These are phyloP conservation scores for Agriotes lineatus DNA, from an alignment of 2,888 invertebrate genomes.

Conservation along the genomic window DNA sequence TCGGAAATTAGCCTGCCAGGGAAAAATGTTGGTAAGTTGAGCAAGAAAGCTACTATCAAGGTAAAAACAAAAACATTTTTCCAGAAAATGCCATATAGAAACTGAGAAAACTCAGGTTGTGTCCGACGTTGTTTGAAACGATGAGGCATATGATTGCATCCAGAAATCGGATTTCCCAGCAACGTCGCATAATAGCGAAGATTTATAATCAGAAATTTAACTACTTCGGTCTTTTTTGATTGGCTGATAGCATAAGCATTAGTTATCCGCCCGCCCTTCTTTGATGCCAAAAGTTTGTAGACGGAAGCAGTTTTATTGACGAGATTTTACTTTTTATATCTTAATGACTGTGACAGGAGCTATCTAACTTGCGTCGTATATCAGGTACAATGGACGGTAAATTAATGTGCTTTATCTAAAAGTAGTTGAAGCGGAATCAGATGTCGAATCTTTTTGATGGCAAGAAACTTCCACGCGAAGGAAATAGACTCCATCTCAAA, in stretches of 20 bases:
- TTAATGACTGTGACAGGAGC: not conserved
- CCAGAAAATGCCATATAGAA: not conserved
- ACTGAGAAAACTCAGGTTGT: not conserved
- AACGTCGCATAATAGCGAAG: conserved; percentile 8
- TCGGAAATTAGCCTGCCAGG: not conserved
- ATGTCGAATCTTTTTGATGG: too few species aligned
- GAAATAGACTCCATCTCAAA: too few species aligned
- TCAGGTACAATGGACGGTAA: too few species aligned
- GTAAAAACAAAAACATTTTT: too few species aligned
- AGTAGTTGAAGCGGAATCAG: too few species aligned
- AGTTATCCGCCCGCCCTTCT: not conserved
- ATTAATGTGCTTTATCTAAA: too few species aligned
- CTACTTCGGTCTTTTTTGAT: conserved; percentile 9
- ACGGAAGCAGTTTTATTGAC: conserved; percentile 4
- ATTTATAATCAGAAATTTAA: conserved; percentile 11
- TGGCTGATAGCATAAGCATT: conserved; percentile 6
- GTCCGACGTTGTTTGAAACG: conserved; percentile 1
- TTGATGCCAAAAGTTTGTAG: conserved; percentile 12
- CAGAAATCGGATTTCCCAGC: not conserved
- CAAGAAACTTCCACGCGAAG: too few species aligned
- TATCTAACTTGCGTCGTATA: too few species aligned
- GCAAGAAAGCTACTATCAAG: not conserved
- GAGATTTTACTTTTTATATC: conserved; percentile 7
- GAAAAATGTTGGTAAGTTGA: not conserved
- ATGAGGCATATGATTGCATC: not conserved